Evolutionary conservation across 2,888 invertebrate species (phyloP), one percentile per base, ranked within the genome.

Genomic region (Lasioglossum figueresi): DNA sequence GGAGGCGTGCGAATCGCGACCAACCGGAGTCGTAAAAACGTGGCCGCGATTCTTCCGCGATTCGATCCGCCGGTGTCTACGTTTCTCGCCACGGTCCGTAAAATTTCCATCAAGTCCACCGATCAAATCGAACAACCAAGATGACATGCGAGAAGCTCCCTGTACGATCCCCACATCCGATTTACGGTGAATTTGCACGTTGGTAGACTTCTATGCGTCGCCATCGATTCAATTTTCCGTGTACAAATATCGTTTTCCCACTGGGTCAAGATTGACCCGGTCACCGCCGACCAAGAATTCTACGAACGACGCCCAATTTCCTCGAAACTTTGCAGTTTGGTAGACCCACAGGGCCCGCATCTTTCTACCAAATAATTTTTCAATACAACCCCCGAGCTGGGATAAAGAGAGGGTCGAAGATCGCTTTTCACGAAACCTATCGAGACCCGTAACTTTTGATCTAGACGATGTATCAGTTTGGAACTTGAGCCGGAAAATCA

Each of bases 1-100:
- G 89, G 90, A 93, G 92, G 93, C 94, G 94, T 94, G 94, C 93
- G 94, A 79, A 83, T 72, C 72, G 27, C 82, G 84, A 71, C 75
- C 37, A 68, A 79, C 85, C 90, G 16, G 59, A 31, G 91, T 91
- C 92, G 89, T 94, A 91, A 92, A 93, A 92, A 84, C 91, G 84
- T 87, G 88, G 27, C 87, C 91, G 91, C 90, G 91, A 59, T 59
- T 59, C 59, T 59, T 4, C 16, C 59, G 59, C 87, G 84, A 75
- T 45, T 31, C 63, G 63, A 31, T 6, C 2, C 63, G 31, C 48
- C 48, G 48, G 2, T 48, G 19, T 48, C 48, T 48, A 19, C 48
- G 48, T 19, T 19, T 48, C 19, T 23, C n/a, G 52, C 52, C 52
- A 52, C 52, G 52, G 66, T 19, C 34, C 66, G 31, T 66, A 23